phyloP scores from a whole-genome alignment of 2,113 vertebrate species.

The Lepus europaeus region DNA sequence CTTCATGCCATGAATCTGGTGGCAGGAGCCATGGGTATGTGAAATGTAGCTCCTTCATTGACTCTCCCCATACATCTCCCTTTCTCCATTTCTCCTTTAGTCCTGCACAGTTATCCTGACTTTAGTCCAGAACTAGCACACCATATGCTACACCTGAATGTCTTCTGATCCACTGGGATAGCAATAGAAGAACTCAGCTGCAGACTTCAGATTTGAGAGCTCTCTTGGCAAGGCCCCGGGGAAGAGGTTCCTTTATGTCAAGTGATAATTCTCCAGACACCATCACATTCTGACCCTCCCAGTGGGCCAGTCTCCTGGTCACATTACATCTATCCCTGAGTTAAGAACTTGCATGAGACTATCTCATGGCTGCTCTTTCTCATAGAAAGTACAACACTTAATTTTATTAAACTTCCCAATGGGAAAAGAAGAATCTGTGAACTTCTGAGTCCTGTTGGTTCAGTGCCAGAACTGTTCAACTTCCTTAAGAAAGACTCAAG shows the following conservation, averaged over 20 bases:
- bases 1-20: neutral
- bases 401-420: too few species aligned
- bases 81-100: neutral
- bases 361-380: too few species aligned
- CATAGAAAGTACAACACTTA: too few species aligned
- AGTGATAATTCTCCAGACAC: neutral
- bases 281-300: neutral
- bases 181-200: neutral
- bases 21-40: neutral
- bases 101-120: neutral
- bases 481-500: too few species aligned
- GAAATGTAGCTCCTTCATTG: neutral
- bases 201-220: neutral
- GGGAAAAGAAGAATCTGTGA: too few species aligned
- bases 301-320: too few species aligned
- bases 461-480: too few species aligned
- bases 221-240: neutral
- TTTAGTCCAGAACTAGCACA: neutral
- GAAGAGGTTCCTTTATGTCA: neutral
- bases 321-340: too few species aligned
- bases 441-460: too few species aligned
- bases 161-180: neutral
- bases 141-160: too few species aligned
- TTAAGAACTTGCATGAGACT: too few species aligned
- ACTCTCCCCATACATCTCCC: neutral